Evolutionary conservation across 2,113 vertebrate species (phyloP).

Genomic region (Tetrao urogallus): DNA sequence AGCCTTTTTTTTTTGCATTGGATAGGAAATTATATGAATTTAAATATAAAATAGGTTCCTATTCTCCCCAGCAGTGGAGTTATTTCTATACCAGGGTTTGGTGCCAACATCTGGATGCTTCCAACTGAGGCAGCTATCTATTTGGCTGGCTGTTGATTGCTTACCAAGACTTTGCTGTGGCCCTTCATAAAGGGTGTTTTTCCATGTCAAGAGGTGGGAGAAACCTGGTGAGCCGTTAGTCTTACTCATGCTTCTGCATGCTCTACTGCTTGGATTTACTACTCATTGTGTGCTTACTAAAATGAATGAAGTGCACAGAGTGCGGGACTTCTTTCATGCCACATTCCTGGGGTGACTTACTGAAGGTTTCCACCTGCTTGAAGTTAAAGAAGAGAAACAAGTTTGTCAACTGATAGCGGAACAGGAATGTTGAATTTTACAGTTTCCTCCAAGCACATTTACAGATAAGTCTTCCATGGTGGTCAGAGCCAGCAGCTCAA

Average conservation of each 20-base stretch:
- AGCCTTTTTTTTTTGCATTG: not conserved
- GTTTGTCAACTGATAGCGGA: accelerated
- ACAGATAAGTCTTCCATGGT: not conserved
- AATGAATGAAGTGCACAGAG: not conserved
- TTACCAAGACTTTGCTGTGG: not conserved
- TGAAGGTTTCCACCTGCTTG: not conserved
- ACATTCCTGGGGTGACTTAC: not conserved
- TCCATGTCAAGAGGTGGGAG: not conserved
- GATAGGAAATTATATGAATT: not conserved
- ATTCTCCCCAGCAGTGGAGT: not conserved
- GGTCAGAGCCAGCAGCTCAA: not conserved
- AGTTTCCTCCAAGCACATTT: not conserved
- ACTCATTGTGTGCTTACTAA: not conserved
- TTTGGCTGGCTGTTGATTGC: not conserved
- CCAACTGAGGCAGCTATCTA: not conserved
- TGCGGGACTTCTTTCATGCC: accelerated
- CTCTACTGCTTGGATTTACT: slow-evolving; percentile 24
- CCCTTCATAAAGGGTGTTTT: not conserved
- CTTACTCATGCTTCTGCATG: not conserved
- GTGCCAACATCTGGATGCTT: not conserved
- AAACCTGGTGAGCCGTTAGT: not conserved
- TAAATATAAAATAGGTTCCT: not conserved
- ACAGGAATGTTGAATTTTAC: not conserved
- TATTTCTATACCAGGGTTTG: not conserved
- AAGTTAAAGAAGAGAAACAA: not conserved